Evolutionary conservation across 2,113 vertebrate genomes (phyloP), one percentile per base, ranked within the genome.

Genomic region (Atrichornis clamosus): DNA sequence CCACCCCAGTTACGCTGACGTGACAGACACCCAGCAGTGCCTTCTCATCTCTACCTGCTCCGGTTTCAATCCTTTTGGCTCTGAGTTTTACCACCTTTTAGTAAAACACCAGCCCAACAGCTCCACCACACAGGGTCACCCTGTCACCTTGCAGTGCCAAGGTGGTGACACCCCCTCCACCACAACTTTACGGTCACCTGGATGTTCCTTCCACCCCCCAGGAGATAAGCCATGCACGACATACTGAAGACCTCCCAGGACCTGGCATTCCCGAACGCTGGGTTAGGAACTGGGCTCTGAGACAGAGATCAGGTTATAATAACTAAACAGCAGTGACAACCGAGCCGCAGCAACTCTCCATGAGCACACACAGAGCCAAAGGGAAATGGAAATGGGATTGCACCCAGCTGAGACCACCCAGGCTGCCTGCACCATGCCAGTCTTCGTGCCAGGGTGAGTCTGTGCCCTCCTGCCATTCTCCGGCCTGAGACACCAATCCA

Each of bases 181-280:
- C 32, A 52, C 44, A 53, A 2, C 6, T 76, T 44, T 13, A 27
- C 11, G 28, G 42, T 33, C 33, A 26, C 35, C 7, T 32, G 19
- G 8, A 9, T 50, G 10, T 15, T 62, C 39, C 44, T 74, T 39
- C 56, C 3, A 4, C 42, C 32, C 6, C 22, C 49, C 21, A 21
- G 63, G 46, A 83, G 41, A 80, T 15, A 50, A 89, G 9, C 26
- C 19, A 37, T 1, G 4, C 22, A 35, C 19, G 44, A 8, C 26
- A 17, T 11, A 7, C 39, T 33, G 32, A 70, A 82, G 62, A 28
- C 46, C 49, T 84, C 53, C 32, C 3, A 3, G 55, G 28, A 64
- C 1, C 28, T 47, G n/a, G 20, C 20, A 65, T 46, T 76, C 42
- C 59, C 28, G 58, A 4, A 15, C 0, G 0, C 22, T 28, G 21